These are phyloP conservation scores for Stylophora pistillata DNA, from an alignment of 64 coral and sea anemone species.

Conservation along the genomic window DNA sequence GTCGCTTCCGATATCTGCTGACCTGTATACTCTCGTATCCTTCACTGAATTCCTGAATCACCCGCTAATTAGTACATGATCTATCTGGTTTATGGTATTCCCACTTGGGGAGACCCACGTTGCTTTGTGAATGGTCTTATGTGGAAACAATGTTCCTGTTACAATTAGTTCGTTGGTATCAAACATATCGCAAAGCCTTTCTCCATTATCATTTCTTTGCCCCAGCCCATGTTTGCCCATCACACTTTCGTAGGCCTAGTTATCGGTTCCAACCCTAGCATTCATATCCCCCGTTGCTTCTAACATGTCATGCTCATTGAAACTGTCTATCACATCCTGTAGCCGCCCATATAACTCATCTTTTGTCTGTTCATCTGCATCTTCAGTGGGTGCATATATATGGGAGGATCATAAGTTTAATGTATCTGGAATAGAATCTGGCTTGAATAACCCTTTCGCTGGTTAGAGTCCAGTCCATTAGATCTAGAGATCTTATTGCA, in stretches of 20 bases:
- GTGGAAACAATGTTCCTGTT: no score
- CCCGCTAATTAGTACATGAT: no score
- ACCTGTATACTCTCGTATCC: no score
- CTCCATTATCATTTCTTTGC: slow-evolving; percentile 21
- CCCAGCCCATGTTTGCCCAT: slow-evolving; percentile 29
- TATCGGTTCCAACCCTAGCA: no score
- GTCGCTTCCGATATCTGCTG: slow-evolving; percentile 32
- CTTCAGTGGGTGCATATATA: no score
- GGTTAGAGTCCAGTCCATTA: neutral
- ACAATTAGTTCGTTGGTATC: no score
- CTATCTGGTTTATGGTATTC: no score
- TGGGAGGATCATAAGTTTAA: slow-evolving; percentile 9
- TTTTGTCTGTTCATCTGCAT: neutral
- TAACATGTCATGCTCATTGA: neutral
- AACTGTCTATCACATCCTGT: slow-evolving; percentile 34
- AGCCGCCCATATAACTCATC: slow-evolving; percentile 19
- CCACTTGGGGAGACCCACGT: no score
- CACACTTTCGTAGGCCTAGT: no score
- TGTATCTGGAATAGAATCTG: slow-evolving; percentile 25
- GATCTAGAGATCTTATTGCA: neutral
- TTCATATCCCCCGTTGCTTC: slow-evolving; percentile 1
- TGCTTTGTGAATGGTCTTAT: no score
- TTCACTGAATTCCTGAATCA: no score
- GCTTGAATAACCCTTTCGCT: slow-evolving; percentile 35
- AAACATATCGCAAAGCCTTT: slow-evolving; percentile 31